Evolutionary conservation across 2,113 vertebrate species (phyloP).

Genomic region (Ophiodon elongatus): DNA sequence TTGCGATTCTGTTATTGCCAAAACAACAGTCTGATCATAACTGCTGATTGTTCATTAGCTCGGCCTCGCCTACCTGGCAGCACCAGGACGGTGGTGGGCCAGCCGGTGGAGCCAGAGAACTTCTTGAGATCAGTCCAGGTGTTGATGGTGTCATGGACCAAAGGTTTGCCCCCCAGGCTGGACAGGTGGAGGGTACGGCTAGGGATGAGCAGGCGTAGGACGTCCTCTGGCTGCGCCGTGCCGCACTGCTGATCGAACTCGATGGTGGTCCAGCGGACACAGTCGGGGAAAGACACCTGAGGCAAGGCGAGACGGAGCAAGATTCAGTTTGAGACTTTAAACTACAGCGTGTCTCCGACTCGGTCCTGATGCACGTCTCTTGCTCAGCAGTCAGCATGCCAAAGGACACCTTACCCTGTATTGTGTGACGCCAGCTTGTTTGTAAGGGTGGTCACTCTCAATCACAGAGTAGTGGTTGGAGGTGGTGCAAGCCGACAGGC

Average conservation of each 20-base stretch:
- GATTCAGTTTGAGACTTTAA: neutral
- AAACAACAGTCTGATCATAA: neutral
- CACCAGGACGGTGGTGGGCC: conserved; percentile 95
- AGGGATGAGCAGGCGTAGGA: conserved; percentile 94
- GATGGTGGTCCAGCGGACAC: conserved; percentile 96
- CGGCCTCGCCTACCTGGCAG: conserved; percentile 88
- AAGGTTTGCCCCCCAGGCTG: conserved; percentile 89
- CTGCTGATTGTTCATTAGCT: neutral
- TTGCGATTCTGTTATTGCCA: neutral
- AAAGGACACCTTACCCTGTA: conserved; percentile 87
- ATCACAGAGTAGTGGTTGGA: conserved; percentile 96
- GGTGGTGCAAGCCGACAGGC: conserved; percentile 96
- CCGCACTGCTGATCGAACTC: conserved; percentile 98
- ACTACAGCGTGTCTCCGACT: neutral
- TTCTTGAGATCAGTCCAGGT: conserved; percentile 98
- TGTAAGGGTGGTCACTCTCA: conserved; percentile 98
- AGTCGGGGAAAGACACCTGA: conserved; percentile 98
- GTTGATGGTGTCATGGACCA: conserved; percentile 95
- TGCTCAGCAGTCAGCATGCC: neutral
- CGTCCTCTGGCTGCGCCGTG: conserved; percentile 96
- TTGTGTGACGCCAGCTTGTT: conserved; percentile 93
- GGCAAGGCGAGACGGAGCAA: neutral
- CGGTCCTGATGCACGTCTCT: neutral
- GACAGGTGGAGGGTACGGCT: conserved; percentile 90
- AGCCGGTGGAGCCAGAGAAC: conserved; percentile 94